A percentile compares a stretch with the other conserved stretches of the same genome.
Conservation (phyloP, 2,113 vertebrate species). For the Plestiodon gilberti region DNA sequence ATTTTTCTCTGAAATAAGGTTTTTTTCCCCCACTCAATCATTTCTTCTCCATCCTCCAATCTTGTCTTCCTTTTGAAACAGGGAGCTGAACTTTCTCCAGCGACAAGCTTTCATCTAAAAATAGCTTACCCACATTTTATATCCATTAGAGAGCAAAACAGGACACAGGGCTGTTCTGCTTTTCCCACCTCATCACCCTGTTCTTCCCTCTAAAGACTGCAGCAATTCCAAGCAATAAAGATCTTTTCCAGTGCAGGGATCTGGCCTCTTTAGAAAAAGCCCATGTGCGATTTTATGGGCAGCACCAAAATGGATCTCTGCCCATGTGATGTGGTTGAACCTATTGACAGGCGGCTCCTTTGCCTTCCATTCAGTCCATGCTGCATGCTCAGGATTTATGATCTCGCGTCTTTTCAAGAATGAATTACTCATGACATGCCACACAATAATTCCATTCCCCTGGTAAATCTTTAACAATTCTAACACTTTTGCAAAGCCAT, state of each 20-base stretch:
- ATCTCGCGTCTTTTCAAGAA: not conserved
- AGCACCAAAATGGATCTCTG: not conserved
- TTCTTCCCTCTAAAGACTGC: constrained; percentile 59
- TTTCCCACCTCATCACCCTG: constrained; percentile 69
- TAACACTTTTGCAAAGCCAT: not conserved
- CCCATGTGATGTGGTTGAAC: constrained; percentile 33
- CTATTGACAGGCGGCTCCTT: constrained; percentile 28
- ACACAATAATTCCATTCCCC: fast-evolving
- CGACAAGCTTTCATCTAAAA: constrained; percentile 72
- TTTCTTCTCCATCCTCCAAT: not conserved
- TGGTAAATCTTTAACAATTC: not conserved
- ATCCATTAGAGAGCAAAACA: constrained; percentile 59
- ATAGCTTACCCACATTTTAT: constrained; percentile 71
- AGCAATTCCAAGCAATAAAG: constrained; percentile 66
- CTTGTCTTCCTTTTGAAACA: constrained; percentile 53
- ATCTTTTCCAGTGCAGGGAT: constrained; percentile 51
- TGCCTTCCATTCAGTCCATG: constrained; percentile 10
- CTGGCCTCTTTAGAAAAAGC: constrained; percentile 28
- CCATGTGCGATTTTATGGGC: constrained; percentile 38
- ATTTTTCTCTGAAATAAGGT: constrained; percentile 60
- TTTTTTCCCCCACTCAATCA: constrained; percentile 22
- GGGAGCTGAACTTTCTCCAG: constrained; percentile 60
- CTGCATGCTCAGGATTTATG: not conserved
- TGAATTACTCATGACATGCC: not conserved
- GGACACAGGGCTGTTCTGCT: constrained; percentile 46